phyloP scores from a whole-genome alignment of 2,113 vertebrate species.

The Cyphomyrus discorhynchus region DNA sequence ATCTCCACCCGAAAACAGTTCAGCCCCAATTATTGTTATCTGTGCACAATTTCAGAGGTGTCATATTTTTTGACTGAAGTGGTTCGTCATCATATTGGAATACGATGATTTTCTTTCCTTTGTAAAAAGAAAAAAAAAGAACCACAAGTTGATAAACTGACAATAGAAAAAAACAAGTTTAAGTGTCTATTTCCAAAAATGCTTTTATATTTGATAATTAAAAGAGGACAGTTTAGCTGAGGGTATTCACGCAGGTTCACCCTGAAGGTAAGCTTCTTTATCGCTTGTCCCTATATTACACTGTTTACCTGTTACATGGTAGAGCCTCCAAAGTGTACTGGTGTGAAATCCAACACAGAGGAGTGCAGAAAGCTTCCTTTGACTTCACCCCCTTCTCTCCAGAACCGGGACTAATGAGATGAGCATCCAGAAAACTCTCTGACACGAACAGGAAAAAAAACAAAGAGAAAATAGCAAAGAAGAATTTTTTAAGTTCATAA shows the following conservation, averaged over 20 bases:
- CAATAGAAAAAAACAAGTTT: neutral
- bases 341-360: neutral
- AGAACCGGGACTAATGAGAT: neutral
- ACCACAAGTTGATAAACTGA: neutral
- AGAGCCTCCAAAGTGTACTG: neutral
- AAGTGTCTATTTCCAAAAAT: neutral
- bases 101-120: neutral
- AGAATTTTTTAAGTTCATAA: neutral
- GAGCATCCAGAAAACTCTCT: neutral
- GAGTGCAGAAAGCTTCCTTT: neutral
- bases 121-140: neutral
- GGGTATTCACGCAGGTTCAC: neutral
- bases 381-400: neutral
- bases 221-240: neutral
- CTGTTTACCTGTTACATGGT: neutral
- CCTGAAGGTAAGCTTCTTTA: neutral
- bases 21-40: neutral
- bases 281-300: neutral
- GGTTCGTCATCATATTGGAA: neutral
- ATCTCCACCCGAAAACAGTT: neutral
- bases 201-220: neutral
- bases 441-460: neutral
- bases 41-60: neutral
- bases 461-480: neutral
- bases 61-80: neutral